Conservation (phyloP, 2,888 invertebrate genomes). For the Hirtodrosophila confusa region DNA sequence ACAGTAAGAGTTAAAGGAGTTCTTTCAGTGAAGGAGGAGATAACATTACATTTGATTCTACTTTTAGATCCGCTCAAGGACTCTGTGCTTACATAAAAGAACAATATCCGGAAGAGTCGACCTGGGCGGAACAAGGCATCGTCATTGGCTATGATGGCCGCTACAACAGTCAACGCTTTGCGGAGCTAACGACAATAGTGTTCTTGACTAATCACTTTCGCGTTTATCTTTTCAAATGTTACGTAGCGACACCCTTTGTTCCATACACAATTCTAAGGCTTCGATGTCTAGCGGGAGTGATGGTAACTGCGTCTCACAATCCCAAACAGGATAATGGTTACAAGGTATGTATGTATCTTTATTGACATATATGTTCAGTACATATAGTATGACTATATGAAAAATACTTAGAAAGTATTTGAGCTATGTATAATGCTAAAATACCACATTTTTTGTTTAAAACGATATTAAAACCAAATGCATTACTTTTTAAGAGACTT, state of each 20-base stretch:
- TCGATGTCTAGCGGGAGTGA: slow-evolving; percentile 92
- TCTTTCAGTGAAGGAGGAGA: too few relatives aligned
- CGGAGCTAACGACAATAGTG: slow-evolving; percentile 92
- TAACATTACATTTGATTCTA: too few relatives aligned
- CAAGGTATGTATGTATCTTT: slow-evolving; percentile 85
- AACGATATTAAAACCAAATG: too few relatives aligned
- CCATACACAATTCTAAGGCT: slow-evolving; percentile 92
- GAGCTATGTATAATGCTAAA: too few relatives aligned
- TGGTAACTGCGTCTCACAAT: slow-evolving; percentile 98
- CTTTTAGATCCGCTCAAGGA: slow-evolving; percentile 91
- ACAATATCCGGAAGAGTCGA: slow-evolving; percentile 84
- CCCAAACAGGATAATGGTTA: slow-evolving; percentile 98
- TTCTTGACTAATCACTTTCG: slow-evolving; percentile 90
- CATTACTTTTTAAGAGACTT: too few relatives aligned
- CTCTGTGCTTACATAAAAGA: slow-evolving; percentile 90
- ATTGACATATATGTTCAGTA: neutral
- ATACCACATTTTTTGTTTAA: too few relatives aligned
- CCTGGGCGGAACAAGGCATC: slow-evolving; percentile 88
- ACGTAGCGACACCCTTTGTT: slow-evolving; percentile 97
- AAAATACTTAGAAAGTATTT: too few relatives aligned
- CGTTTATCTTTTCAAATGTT: slow-evolving; percentile 91
- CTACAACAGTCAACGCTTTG: slow-evolving; percentile 93
- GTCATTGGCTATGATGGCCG: slow-evolving; percentile 97
- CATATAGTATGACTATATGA: too few relatives aligned
- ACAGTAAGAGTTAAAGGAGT: slow-evolving; percentile 85